Percentiles rank a stretch among this genome's conserved stretches.
Conservation (phyloP, 2,888 invertebrate genomes). For the Dryomyza anilis region DNA sequence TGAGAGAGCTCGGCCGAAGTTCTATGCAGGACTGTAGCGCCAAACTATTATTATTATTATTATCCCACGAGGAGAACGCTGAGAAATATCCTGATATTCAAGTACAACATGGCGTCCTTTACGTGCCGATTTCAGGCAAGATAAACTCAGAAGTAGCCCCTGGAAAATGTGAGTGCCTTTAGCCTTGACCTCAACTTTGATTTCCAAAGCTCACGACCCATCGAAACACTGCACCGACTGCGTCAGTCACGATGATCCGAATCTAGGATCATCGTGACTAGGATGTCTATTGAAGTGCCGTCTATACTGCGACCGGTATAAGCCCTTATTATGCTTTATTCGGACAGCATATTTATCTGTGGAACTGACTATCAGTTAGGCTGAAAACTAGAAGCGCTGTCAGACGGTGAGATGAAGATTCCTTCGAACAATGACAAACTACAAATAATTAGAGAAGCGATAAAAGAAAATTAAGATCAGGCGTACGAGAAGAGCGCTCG, state of each 20-base stretch:
- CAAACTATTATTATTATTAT: too few species aligned
- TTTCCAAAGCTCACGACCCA: conserved; percentile 10
- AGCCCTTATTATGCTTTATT: conserved; percentile 22
- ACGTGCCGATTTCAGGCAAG: background rate
- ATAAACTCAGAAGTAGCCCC: background rate
- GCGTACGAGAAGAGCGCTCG: background rate
- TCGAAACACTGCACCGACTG: conserved; percentile 6
- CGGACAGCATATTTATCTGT: conserved; percentile 3
- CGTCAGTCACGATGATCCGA: background rate
- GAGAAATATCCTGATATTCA: too few species aligned
- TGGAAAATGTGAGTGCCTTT: conserved; percentile 25
- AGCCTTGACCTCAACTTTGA: background rate
- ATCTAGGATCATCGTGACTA: background rate
- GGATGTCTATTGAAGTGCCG: background rate
- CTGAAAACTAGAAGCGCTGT: too few species aligned
- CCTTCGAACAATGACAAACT: too few species aligned
- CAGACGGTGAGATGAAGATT: too few species aligned
- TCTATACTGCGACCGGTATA: conserved; percentile 19
- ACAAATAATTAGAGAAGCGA: background rate
- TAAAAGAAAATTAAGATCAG: background rate
- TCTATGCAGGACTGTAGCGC: too few species aligned
- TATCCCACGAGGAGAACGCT: too few species aligned
- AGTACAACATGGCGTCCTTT: background rate
- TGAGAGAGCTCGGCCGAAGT: too few species aligned
- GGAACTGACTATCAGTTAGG: conserved; percentile 23